phyloP scores from a whole-genome alignment of 2,888 invertebrate species.

The Macaria notata region DNA sequence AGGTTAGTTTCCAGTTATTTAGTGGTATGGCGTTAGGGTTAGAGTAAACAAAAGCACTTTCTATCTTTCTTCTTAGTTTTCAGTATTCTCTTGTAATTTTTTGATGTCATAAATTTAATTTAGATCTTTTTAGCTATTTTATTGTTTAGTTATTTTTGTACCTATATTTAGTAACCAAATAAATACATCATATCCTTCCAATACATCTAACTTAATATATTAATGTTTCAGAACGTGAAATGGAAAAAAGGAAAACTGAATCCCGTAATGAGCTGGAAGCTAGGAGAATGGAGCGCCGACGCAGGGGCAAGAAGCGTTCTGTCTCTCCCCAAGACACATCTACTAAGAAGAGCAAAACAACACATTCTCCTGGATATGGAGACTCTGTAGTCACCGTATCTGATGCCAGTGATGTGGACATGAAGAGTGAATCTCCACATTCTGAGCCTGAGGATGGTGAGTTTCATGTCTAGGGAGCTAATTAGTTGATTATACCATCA shows the following conservation, averaged over 20 bases:
- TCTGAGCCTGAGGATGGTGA: slow-evolving; percentile 74
- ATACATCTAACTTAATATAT: background rate
- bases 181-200: too few species aligned
- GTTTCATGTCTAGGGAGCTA: background rate
- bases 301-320: slow-evolving; percentile 73
- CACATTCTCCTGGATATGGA: slow-evolving; percentile 63
- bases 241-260: slow-evolving; percentile 89
- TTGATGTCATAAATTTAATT: too few species aligned
- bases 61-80: too few species aligned
- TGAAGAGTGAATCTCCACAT: slow-evolving; percentile 65
- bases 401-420: slow-evolving; percentile 76
- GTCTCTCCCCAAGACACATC: slow-evolving; percentile 57
- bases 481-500: too few species aligned
- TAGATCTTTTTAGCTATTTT: too few species aligned
- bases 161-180: too few species aligned
- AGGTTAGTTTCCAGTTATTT: slow-evolving; percentile 59
- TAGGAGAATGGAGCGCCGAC: slow-evolving; percentile 84
- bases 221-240: slow-evolving; percentile 84
- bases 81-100: too few species aligned
- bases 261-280: slow-evolving; percentile 89
- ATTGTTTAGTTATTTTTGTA: too few species aligned
- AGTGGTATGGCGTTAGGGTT: too few species aligned
- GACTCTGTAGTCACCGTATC: slow-evolving; percentile 75
- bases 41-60: too few species aligned
- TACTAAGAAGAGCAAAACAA: slow-evolving; percentile 63